These are phyloP conservation scores for Sebastes trivittatus DNA, from an alignment of 2,797 vertebrate species.

Conservation along the genomic window DNA sequence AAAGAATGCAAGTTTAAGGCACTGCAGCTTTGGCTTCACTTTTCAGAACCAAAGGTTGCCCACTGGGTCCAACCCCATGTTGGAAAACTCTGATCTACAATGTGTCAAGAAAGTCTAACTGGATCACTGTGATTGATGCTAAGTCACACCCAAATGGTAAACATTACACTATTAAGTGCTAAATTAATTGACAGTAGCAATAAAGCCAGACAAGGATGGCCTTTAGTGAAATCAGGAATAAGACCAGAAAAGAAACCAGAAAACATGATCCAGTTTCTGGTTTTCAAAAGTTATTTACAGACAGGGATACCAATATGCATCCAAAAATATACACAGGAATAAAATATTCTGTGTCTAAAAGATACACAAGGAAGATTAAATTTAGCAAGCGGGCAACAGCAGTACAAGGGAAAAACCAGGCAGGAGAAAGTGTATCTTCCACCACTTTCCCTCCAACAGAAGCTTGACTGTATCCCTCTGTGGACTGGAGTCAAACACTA, in stretches of 20 bases:
- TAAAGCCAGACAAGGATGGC: background rate
- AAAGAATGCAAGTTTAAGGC: too few relatives aligned
- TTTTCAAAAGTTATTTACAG: background rate
- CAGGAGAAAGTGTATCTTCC: conserved; percentile 3
- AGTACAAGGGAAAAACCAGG: background rate
- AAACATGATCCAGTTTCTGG: background rate
- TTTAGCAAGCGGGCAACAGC: conserved; percentile 13
- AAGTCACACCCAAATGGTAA: background rate
- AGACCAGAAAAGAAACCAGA: background rate
- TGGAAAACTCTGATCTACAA: background rate
- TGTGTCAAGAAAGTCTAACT: background rate
- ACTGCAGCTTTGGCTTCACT: background rate
- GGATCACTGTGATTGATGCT: background rate
- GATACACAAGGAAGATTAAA: conserved; percentile 7
- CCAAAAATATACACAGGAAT: background rate
- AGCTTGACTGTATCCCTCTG: conserved; percentile 24
- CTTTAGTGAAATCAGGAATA: background rate
- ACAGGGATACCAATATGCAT: background rate
- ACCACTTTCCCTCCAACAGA: conserved; percentile 20
- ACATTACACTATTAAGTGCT: background rate
- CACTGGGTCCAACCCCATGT: background rate
- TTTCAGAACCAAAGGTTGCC: background rate
- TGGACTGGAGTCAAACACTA: conserved; percentile 55
- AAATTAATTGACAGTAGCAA: background rate
- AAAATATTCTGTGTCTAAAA: background rate